phyloP scores from a whole-genome alignment of 2,797 vertebrate species.

The Betta splendens region DNA sequence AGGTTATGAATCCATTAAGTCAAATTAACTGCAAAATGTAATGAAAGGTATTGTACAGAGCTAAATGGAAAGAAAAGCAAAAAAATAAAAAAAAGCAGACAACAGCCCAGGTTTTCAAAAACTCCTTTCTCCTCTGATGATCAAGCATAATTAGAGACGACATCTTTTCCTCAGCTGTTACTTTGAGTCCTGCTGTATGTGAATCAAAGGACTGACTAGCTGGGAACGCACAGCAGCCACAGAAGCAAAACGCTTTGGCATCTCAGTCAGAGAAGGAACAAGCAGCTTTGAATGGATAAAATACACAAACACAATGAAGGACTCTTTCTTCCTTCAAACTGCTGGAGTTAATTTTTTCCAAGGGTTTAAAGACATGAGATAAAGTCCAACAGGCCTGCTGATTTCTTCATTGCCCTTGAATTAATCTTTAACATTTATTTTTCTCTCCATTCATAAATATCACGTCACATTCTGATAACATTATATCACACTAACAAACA shows the following conservation, averaged over 20 bases:
- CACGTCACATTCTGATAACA: constrained; percentile 1
- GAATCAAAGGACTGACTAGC: constrained; percentile 49
- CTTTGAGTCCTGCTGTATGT: constrained; percentile 10
- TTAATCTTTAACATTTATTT: constrained; percentile 59
- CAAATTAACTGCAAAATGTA: background rate
- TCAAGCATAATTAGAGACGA: constrained; percentile 45
- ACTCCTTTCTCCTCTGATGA: constrained; percentile 30
- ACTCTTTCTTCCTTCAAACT: constrained; percentile 9
- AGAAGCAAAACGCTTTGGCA: constrained; percentile 35
- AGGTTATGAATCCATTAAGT: background rate
- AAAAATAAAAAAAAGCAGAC: background rate
- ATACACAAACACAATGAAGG: constrained; percentile 15
- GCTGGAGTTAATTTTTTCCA: constrained; percentile 58
- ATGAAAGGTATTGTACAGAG: too few relatives aligned
- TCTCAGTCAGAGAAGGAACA: constrained; percentile 21
- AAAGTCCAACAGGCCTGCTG: constrained; percentile 53
- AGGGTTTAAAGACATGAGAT: constrained; percentile 37
- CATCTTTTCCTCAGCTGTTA: constrained; percentile 21
- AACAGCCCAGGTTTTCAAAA: constrained; percentile 8
- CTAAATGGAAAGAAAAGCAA: background rate
- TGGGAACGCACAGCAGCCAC: constrained; percentile 6
- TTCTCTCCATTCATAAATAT: constrained; percentile 1
- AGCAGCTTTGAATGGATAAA: constrained; percentile 21
- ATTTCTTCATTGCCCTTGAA: constrained; percentile 12
- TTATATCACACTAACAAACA: background rate